Evolutionary conservation across 2,888 invertebrate genomes (phyloP).

Genomic region (Diarsia mendica): DNA sequence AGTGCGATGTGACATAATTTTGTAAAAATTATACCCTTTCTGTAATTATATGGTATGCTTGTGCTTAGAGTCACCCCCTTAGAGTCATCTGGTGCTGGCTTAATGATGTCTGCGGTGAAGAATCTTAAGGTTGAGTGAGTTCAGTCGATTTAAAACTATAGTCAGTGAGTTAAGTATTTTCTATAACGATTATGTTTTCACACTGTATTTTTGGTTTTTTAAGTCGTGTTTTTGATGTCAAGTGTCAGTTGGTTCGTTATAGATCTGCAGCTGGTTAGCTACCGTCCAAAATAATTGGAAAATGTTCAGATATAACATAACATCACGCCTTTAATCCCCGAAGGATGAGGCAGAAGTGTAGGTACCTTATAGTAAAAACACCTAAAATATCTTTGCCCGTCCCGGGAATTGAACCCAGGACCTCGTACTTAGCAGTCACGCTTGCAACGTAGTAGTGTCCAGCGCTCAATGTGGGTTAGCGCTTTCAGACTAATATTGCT

Average conservation of each 20-base stretch:
- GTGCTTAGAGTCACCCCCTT: slow-evolving; percentile 71
- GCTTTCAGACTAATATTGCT: no score
- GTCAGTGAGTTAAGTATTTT: slow-evolving; percentile 18
- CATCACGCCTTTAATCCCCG: no score
- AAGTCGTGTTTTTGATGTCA: background rate
- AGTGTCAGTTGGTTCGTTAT: background rate
- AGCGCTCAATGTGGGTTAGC: background rate
- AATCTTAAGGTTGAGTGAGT: slow-evolving; percentile 59
- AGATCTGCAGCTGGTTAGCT: background rate
- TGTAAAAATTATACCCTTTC: slow-evolving; percentile 72
- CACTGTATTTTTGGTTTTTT: slow-evolving; percentile 9
- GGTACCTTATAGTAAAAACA: no score
- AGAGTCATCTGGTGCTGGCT: slow-evolving; percentile 75
- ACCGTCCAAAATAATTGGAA: no score
- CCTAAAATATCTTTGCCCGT: no score
- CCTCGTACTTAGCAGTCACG: no score
- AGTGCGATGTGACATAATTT: slow-evolving; percentile 73
- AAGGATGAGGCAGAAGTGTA: background rate
- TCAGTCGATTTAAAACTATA: slow-evolving; percentile 45
- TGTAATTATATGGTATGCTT: slow-evolving; percentile 68
- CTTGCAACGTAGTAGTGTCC: no score
- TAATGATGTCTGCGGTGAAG: slow-evolving; percentile 76
- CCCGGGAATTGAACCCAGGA: no score
- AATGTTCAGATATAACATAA: background rate
- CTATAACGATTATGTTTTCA: slow-evolving; percentile 31